These are phyloP conservation scores for Elgaria multicarinata DNA, from an alignment of 2,113 vertebrate genomes.

Conservation along the genomic window DNA sequence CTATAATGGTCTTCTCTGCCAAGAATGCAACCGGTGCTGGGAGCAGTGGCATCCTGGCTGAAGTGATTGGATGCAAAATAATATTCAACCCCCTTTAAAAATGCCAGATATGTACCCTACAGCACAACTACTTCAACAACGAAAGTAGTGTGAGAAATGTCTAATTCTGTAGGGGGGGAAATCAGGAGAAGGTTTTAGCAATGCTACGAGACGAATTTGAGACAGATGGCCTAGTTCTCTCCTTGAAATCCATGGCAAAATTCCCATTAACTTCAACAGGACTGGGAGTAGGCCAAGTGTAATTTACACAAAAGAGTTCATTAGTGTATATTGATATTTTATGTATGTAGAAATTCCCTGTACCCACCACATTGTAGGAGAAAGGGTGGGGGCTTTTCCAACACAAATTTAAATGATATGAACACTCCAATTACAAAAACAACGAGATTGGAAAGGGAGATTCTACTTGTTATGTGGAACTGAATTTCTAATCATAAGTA, in stretches of 20 bases:
- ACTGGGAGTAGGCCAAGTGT: not conserved
- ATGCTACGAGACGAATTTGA: not conserved
- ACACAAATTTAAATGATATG: not conserved
- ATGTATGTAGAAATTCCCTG: not conserved
- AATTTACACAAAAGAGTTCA: slow-evolving; percentile 3
- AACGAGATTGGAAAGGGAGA: slow-evolving; percentile 37
- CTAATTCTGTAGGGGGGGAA: not conserved
- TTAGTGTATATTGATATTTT: slow-evolving; percentile 23
- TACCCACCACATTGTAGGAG: slow-evolving; percentile 8
- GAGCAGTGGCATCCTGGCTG: not conserved
- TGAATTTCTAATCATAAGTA: slow-evolving; percentile 54
- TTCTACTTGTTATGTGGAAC: slow-evolving; percentile 23
- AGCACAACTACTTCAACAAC: not conserved
- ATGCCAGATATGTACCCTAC: not conserved
- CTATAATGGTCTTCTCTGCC: not conserved
- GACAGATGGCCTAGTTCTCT: slow-evolving; percentile 30
- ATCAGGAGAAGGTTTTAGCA: slow-evolving; percentile 16
- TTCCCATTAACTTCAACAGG: slow-evolving; percentile 16
- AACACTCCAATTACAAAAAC: slow-evolving; percentile 42
- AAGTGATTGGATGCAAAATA: not conserved
- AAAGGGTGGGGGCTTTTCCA: not conserved
- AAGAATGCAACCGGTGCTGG: not conserved
- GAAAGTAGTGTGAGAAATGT: slow-evolving; percentile 26
- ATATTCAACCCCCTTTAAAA: not conserved
- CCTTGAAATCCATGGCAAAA: not conserved